Conservation (phyloP, 2,113 vertebrate genomes). For the Dasyornis broadbenti region DNA sequence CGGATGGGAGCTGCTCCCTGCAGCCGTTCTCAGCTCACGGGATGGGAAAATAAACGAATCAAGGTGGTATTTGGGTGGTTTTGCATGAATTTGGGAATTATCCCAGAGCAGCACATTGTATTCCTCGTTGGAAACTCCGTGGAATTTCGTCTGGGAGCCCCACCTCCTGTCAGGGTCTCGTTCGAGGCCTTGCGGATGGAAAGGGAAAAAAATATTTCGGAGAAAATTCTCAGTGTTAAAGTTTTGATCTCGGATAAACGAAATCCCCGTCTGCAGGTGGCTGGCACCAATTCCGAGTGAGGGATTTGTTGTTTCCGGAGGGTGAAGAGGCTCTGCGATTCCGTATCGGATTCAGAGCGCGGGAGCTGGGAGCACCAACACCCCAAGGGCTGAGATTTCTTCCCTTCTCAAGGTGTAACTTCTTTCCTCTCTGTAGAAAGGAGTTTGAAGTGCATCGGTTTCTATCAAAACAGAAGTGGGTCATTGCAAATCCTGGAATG, state of each 20-base stretch:
- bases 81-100: background rate
- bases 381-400: background rate
- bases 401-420: background rate
- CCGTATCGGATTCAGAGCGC: background rate
- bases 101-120: background rate
- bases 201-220: background rate
- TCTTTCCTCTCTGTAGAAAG: background rate
- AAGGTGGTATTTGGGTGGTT: background rate
- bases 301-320: background rate
- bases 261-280: background rate
- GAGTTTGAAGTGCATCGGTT: background rate
- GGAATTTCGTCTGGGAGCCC: background rate
- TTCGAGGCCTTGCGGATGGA: background rate
- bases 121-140: background rate
- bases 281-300: background rate
- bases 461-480: background rate
- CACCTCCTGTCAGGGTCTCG: accelerated
- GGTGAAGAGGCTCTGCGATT: background rate
- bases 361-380: background rate
- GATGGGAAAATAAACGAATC: too few species aligned
- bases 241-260: background rate
- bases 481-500: background rate
- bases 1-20: too few species aligned
- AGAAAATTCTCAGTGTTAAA: background rate
- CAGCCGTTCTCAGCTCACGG: background rate